phyloP scores from a whole-genome alignment of 2,888 invertebrate species.

The Neoaliturus tenellus region DNA sequence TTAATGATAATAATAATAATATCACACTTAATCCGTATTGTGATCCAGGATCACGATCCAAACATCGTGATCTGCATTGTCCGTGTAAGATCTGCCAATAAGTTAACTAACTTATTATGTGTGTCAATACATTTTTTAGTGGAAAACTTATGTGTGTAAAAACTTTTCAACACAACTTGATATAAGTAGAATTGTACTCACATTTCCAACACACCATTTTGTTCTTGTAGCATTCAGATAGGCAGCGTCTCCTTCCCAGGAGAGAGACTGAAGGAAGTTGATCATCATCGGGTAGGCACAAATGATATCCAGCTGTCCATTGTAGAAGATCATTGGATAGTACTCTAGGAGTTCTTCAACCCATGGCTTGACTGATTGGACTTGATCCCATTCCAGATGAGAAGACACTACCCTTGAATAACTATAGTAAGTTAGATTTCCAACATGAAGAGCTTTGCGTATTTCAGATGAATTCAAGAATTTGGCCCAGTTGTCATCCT shows the following conservation, averaged over 20 bases:
- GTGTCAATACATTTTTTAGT: too few relatives aligned
- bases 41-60: too few relatives aligned
- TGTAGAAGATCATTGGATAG: conserved; percentile 87
- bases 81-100: too few relatives aligned
- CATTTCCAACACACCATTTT: conserved; percentile 32
- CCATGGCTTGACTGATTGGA: conserved; percentile 86
- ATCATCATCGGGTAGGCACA: conserved; percentile 88
- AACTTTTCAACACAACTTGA: too few relatives aligned
- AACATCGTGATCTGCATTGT: too few relatives aligned
- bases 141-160: too few relatives aligned
- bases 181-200: too few relatives aligned
- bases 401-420: too few relatives aligned
- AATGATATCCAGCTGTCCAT: conserved; percentile 94
- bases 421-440: conserved; percentile 71
- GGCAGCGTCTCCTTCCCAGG: conserved; percentile 80
- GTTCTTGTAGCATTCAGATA: conserved; percentile 80
- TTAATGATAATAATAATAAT: too few relatives aligned
- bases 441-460: conserved; percentile 88
- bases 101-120: too few relatives aligned
- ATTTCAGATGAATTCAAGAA: conserved; percentile 74
- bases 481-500: conserved; percentile 61
- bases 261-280: conserved; percentile 71
- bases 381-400: too few relatives aligned
- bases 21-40: too few relatives aligned
- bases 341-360: conserved; percentile 80